A percentile compares a stretch with the other conserved stretches of the same genome.
Evolutionary conservation across 2,888 invertebrate species (phyloP).

Genomic region (Trachelus stipa): DNA sequence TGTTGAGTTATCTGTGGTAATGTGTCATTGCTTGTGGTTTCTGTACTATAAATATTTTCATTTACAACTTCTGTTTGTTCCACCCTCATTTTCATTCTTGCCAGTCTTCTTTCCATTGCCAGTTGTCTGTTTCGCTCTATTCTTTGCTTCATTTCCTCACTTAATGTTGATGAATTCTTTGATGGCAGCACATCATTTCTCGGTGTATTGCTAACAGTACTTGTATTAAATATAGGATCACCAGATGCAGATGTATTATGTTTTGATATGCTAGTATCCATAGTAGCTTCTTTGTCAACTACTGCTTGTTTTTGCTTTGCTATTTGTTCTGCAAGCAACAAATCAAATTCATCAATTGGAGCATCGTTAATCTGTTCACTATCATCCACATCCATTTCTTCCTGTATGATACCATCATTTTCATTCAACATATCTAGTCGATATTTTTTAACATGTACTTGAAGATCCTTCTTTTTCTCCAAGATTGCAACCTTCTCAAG

Average conservation of each 20-base stretch:
- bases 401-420: conserved; percentile 34
- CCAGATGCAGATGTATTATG: conserved; percentile 8
- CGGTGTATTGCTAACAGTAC: conserved; percentile 9
- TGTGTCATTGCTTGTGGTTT: neutral
- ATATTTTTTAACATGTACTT: conserved; percentile 77
- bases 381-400: conserved; percentile 53
- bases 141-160: conserved; percentile 75
- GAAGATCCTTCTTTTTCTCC: conserved; percentile 83
- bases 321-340: conserved; percentile 74
- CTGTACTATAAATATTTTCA: neutral
- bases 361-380: conserved; percentile 67
- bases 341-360: conserved; percentile 75
- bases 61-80: conserved; percentile 10
- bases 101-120: conserved; percentile 75
- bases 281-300: neutral
- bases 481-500: conserved; percentile 83
- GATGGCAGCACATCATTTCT: neutral
- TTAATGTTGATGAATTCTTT: conserved; percentile 51
- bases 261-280: conserved; percentile 4
- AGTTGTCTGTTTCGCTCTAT: conserved; percentile 76
- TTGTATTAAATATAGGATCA: neutral
- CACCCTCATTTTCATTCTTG: conserved; percentile 64
- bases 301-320: conserved; percentile 60
- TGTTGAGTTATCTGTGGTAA: neutral
- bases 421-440: conserved; percentile 72